A percentile compares a stretch with the other conserved stretches of the same genome.
Conservation (phyloP, 1,140 invertebrate genomes). For the Battus philenor region DNA sequence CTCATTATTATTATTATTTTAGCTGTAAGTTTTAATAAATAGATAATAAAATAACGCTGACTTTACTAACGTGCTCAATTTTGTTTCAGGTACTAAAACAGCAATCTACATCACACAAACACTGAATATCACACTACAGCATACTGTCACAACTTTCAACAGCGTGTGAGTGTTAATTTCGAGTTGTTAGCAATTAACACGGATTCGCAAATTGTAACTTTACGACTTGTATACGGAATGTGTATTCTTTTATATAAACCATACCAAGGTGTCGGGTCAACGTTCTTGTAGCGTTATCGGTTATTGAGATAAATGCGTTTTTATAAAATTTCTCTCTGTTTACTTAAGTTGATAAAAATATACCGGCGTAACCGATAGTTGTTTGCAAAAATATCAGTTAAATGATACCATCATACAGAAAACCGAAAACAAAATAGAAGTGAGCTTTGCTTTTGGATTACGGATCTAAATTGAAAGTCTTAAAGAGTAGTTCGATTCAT, state of each 20-base stretch:
- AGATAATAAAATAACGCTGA: too few relatives aligned
- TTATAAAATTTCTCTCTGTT: constrained; percentile 6
- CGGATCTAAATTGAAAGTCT: too few relatives aligned
- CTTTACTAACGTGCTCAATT: constrained; percentile 15
- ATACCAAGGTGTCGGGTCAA: neutral
- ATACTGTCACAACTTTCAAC: constrained; percentile 26
- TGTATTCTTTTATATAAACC: constrained; percentile 10
- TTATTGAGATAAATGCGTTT: constrained; percentile 13
- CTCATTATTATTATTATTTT: too few relatives aligned
- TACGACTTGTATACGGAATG: constrained; percentile 16
- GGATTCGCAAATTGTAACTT: constrained; percentile 18
- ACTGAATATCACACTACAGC: constrained; percentile 19
- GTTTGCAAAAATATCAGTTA: too few relatives aligned
- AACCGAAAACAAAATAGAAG: too few relatives aligned
- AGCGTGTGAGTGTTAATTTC: constrained; percentile 22
- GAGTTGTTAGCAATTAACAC: constrained; percentile 19
- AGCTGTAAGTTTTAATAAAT: too few relatives aligned
- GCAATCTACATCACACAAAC: constrained; percentile 21
- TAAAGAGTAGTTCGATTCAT: too few relatives aligned
- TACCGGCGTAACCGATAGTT: too few relatives aligned
- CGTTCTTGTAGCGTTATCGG: constrained; percentile 9
- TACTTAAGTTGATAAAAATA: too few relatives aligned
- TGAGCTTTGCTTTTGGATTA: too few relatives aligned
- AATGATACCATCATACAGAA: too few relatives aligned
- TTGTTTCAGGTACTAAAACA: constrained; percentile 42